Evolutionary conservation across 2,113 vertebrate species (phyloP), one percentile per base, ranked within the genome.

Genomic region (Callocephalon fimbriatum): DNA sequence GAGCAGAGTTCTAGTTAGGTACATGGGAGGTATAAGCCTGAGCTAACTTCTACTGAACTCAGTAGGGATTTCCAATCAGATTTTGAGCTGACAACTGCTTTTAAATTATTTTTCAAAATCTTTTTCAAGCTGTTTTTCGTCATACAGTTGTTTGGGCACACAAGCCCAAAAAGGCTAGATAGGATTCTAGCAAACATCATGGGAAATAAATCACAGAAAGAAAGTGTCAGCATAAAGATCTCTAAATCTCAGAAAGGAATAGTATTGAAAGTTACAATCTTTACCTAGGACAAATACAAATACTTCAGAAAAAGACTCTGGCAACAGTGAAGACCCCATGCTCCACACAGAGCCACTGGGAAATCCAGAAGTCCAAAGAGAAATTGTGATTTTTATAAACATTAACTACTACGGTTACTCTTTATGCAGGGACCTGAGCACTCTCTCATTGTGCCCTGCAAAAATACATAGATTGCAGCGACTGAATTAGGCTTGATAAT

Each of bases 21-120:
- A 45, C 25, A 21, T 45, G 53, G 18, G 11, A 80, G 12, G 53
- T 1, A 0, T 23, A 37, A 61, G 3, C 16, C 25, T 0, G 0
- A 6, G 4, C 35, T 51, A 75, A 50, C 15, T 72, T 79, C 54
- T 51, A 22, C 31, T 50, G n/a, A 86, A 83, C 73, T 58, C 25
- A 38, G 19, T 53, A 86, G 37, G 15, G 18, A 50, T 62, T 72
- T 81, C 29, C 72, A 84, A 77, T 29, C 22, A 82, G 35, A 48
- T 56, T 21, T 77, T 79, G 23, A 76, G 31, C 12, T 66, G 62
- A 27, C 6, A 45, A 29, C 9, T 72, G 8, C 25, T 90, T 85
- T 37, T 1, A 77, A 65, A 61, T 58, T 70, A 4, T 26, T 74
- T 86, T 81, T 58, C 10, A 59, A 35, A 80, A 38, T 25, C 1